Percentiles rank a stretch among this genome's conserved stretches.
Conservation (phyloP, 2,797 vertebrate genomes). For the Sebastes matsubarae region DNA sequence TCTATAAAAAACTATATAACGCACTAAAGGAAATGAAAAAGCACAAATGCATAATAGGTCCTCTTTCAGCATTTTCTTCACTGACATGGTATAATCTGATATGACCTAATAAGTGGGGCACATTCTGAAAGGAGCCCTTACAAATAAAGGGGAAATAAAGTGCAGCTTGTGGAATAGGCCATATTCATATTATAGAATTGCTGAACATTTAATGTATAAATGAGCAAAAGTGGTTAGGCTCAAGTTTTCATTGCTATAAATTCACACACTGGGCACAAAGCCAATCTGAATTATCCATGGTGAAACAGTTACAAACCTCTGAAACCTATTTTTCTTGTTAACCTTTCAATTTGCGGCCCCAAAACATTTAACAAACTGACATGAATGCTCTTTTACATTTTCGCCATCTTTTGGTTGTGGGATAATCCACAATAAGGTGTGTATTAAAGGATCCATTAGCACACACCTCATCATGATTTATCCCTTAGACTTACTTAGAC, state of each 20-base stretch:
- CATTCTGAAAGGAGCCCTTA: neutral
- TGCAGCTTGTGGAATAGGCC: neutral
- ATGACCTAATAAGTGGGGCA: neutral
- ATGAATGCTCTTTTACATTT: neutral
- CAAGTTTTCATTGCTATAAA: neutral
- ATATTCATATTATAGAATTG: neutral
- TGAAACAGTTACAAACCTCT: neutral
- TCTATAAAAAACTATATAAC: too few species aligned
- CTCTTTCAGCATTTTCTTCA: too few species aligned
- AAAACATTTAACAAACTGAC: neutral
- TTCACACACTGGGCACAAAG: neutral
- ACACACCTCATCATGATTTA: neutral
- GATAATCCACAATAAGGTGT: neutral
- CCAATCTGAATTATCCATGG: neutral
- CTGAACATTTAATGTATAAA: neutral
- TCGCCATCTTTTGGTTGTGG: neutral
- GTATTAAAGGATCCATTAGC: neutral
- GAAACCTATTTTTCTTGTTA: neutral
- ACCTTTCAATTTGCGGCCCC: neutral
- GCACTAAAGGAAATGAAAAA: too few species aligned
- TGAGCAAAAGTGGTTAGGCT: neutral
- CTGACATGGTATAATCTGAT: too few species aligned
- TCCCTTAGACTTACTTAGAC: neutral
- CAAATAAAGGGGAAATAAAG: neutral
- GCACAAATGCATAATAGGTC: too few species aligned